A percentile compares a stretch with the other conserved stretches of the same genome.
phyloP scores from a whole-genome alignment of 2,113 vertebrate species.

The Grus americana region DNA sequence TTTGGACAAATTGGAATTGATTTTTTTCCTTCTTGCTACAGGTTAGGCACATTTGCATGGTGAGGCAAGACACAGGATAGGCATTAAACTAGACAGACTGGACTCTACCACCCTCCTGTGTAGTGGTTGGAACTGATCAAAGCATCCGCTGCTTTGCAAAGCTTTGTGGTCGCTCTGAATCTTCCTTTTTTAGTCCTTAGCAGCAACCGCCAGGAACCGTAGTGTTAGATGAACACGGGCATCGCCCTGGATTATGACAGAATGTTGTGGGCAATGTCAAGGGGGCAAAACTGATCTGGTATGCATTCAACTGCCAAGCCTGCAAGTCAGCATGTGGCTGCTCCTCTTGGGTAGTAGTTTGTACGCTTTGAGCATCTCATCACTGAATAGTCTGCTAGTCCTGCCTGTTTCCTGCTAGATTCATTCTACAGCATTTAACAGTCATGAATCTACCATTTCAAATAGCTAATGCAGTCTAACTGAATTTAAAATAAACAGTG shows the following conservation, averaged over 20 bases:
- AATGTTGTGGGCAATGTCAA: accelerated
- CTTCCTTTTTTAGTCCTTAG: neutral
- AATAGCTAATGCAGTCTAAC: neutral
- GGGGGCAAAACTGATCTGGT: neutral
- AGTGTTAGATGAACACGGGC: neutral
- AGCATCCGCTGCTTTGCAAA: neutral
- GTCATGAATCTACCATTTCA: neutral
- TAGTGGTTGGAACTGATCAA: neutral
- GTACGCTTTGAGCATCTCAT: neutral
- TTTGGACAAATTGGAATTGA: neutral
- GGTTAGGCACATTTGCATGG: neutral
- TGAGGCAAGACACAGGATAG: neutral
- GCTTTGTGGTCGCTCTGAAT: neutral
- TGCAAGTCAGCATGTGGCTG: neutral
- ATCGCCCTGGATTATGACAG: neutral
- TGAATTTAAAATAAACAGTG: neutral
- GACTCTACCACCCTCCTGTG: neutral
- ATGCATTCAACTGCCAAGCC: accelerated
- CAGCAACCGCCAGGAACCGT: neutral
- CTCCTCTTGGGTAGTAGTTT: neutral
- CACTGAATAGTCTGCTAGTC: neutral
- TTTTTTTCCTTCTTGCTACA: neutral
- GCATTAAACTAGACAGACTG: neutral
- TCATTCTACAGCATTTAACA: neutral
- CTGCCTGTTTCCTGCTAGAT: neutral